Evolutionary conservation across 2,888 invertebrate genomes (phyloP).

Genomic region (Temnothorax unifasciatus): DNA sequence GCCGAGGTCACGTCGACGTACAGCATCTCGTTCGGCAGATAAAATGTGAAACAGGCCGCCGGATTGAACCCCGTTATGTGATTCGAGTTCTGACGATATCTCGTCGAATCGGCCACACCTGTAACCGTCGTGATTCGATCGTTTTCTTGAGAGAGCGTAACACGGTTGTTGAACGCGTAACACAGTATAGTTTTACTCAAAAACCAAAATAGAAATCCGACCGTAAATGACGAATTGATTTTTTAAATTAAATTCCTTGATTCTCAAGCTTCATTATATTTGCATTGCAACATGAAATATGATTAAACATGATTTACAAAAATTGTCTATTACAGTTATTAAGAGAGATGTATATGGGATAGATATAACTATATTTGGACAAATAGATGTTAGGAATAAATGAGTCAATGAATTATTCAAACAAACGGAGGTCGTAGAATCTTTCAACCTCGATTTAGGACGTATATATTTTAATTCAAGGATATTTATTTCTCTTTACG

Average conservation of each 20-base stretch:
- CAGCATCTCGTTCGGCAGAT: slow-evolving; percentile 92
- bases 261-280: background rate
- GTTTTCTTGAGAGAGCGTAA: background rate
- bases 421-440: background rate
- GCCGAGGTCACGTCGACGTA: slow-evolving; percentile 92
- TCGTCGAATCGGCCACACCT: slow-evolving; percentile 87
- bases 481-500: background rate
- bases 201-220: background rate
- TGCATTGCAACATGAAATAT: background rate
- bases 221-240: background rate
- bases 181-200: background rate
- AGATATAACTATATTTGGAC: background rate
- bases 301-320: background rate
- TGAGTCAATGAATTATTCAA: background rate
- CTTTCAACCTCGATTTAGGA: background rate
- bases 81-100: slow-evolving; percentile 83
- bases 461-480: background rate
- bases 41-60: slow-evolving; percentile 92
- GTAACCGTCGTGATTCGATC: slow-evolving; percentile 59
- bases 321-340: slow-evolving; percentile 5
- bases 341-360: background rate
- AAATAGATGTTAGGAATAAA: background rate
- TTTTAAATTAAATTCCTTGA: slow-evolving; percentile 7
- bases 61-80: slow-evolving; percentile 87
- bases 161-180: background rate